Evolutionary conservation across 2,113 vertebrate species (phyloP), one percentile per base, ranked within the genome.

Genomic region (Strix uralensis): DNA sequence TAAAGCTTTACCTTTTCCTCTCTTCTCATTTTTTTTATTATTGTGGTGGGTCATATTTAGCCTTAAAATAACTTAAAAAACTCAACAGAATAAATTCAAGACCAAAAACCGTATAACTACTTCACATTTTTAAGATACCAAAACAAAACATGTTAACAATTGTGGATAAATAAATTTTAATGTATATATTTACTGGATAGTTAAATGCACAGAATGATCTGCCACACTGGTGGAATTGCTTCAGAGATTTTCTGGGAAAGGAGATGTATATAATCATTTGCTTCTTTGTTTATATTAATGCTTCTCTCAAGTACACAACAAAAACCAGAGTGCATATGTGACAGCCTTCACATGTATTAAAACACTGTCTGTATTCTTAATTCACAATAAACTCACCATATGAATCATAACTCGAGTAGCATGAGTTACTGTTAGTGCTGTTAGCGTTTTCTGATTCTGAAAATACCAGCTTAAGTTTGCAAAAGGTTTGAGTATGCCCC

Each of bases 181-280:
- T 97, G 96, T 97, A 95, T 91, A 97, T 97, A 97, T 71, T 95
- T 95, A 88, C 20, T 52, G 62, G 46, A 66, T 58, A 81, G 65
- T 57, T 80, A 81, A 87, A 91, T 93, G 84, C 63, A 92, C 38
- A 89, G 66, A 91, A 92, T 75, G 63, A 81, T 94, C 82, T 92
- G 38, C 71, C 67, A 90, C 80, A 77, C n/a, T 69, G 88, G 70
- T 74, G 44, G 71, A 67, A 79, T 65, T 71, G 23, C 83, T 82
- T 86, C 65, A 88, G 29, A 91, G 71, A 59, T 94, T 94, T 96
- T 91, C 88, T 89, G 83, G 79, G 86, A 86, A 93, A 95, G 70
- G 62, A 93, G 96, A 77, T 97, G 97, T 97, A 97, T 90, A 97
- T 97, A 97, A 86, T 96, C 94, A 57, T 86, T 92, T 80, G 67